Conservation (phyloP, 2,113 vertebrate species). For the Aegithalos caudatus region DNA sequence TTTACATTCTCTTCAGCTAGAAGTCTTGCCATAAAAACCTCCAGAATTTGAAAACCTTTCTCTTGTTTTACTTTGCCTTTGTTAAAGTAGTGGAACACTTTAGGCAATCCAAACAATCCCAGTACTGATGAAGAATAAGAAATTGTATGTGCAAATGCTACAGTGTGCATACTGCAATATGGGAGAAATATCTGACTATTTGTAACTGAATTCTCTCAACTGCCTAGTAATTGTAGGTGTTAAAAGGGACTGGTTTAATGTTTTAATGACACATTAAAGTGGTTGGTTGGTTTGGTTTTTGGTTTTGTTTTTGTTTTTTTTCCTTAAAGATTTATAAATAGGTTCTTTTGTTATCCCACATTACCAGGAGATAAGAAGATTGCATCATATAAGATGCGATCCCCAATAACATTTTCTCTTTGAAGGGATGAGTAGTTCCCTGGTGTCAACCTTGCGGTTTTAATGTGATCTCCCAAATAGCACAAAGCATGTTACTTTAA, state of each 20-base stretch:
- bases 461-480: neutral
- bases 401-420: neutral
- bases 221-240: neutral
- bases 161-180: neutral
- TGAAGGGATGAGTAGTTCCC: neutral
- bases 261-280: neutral
- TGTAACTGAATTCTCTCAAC: neutral
- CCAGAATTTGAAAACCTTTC: neutral
- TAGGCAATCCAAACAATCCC: neutral
- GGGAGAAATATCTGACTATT: neutral
- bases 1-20: neutral
- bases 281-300: neutral
- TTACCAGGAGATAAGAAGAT: neutral
- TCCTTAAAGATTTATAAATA: neutral
- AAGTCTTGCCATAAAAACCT: neutral
- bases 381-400: neutral
- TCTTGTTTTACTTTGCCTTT: neutral
- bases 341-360: neutral
- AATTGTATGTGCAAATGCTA: fast-evolving
- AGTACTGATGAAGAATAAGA: neutral
- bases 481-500: neutral
- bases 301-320: no score
- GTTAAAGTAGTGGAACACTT: neutral
- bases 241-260: neutral
- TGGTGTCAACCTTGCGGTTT: neutral